phyloP scores from a whole-genome alignment of 2,888 invertebrate genomes.

The Dioctria rufipes region DNA sequence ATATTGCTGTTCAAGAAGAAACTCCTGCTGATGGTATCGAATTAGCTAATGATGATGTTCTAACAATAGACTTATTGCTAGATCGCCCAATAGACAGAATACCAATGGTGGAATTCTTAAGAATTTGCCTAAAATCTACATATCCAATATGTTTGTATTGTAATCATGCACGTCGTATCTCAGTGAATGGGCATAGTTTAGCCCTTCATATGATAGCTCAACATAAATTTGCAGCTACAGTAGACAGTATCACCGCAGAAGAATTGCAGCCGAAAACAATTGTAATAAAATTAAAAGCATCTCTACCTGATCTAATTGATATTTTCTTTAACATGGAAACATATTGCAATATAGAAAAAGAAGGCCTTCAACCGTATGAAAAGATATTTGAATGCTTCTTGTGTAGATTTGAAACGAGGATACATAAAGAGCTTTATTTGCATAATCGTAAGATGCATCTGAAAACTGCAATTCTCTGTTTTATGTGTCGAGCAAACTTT shows the following conservation, averaged over 20 bases:
- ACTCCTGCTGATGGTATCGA: slow-evolving; percentile 70
- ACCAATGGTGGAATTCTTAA: slow-evolving; percentile 79
- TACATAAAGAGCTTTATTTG: slow-evolving; percentile 88
- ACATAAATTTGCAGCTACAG: slow-evolving; percentile 85
- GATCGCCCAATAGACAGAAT: slow-evolving; percentile 84
- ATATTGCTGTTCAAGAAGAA: slow-evolving; percentile 14
- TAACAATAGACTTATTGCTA: slow-evolving; percentile 80
- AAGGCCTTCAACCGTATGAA: slow-evolving; percentile 74
- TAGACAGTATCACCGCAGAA: slow-evolving; percentile 84
- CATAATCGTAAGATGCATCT: slow-evolving; percentile 91
- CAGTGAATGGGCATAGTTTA: slow-evolving; percentile 86
- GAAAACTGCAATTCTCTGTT: slow-evolving; percentile 85
- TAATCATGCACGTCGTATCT: slow-evolving; percentile 88
- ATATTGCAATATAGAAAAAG: slow-evolving; percentile 77
- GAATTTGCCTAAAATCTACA: slow-evolving; percentile 81
- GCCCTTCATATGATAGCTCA: slow-evolving; percentile 85
- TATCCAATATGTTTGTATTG: slow-evolving; percentile 85
- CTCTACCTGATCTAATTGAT: slow-evolving; percentile 74
- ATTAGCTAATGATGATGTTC: slow-evolving; percentile 78
- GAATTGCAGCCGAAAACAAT: slow-evolving; percentile 82
- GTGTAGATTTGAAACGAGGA: slow-evolving; percentile 82
- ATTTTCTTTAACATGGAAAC: slow-evolving; percentile 82
- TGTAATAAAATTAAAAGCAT: slow-evolving; percentile 76
- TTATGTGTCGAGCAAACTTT: slow-evolving; percentile 91
- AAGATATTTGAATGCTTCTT: slow-evolving; percentile 89